phyloP scores from a whole-genome alignment of 1,140 invertebrate genomes.

The Acromyrmex heyeri region DNA sequence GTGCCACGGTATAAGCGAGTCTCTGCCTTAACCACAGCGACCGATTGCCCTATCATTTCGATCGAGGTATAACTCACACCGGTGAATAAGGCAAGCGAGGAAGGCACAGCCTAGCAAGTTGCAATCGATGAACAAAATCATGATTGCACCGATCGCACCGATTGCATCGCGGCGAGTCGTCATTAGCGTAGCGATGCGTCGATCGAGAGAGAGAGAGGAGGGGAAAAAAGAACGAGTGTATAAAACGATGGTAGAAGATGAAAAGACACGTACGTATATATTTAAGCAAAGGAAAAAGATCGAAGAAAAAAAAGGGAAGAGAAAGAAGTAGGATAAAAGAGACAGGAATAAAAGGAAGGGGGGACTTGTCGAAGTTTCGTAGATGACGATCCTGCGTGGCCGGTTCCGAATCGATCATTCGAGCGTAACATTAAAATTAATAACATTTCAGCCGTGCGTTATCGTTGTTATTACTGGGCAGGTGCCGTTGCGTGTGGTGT shows the following conservation, averaged over 20 bases:
- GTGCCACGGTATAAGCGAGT: slow-evolving; percentile 47
- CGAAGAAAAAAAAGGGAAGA: neutral
- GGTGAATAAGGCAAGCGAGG: neutral
- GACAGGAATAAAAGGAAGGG: neutral
- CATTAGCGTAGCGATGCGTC: slow-evolving; percentile 58
- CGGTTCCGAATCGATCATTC: slow-evolving; percentile 13
- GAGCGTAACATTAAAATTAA: slow-evolving; percentile 74
- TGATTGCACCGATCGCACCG: slow-evolving; percentile 65
- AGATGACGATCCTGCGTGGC: slow-evolving; percentile 6
- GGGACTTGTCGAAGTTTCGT: slow-evolving; percentile 6
- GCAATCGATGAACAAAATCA: slow-evolving; percentile 58
- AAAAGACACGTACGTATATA: slow-evolving; percentile 52
- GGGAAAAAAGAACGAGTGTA: neutral
- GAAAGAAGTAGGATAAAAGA: neutral
- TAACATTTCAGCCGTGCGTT: slow-evolving; percentile 72
- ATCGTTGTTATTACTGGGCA: slow-evolving; percentile 75
- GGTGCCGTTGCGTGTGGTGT: slow-evolving; percentile 73
- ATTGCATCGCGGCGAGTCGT: slow-evolving; percentile 62
- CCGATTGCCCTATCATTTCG: slow-evolving; percentile 71
- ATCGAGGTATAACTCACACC: slow-evolving; percentile 48
- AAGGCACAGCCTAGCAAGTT: slow-evolving; percentile 45
- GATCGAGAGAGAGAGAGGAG: neutral
- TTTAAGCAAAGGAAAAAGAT: slow-evolving; percentile 19
- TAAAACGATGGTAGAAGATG: slow-evolving; percentile 47
- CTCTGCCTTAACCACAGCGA: slow-evolving; percentile 63